Evolutionary conservation across 2,888 invertebrate species (phyloP).

Genomic region (Ophioninae sp.): DNA sequence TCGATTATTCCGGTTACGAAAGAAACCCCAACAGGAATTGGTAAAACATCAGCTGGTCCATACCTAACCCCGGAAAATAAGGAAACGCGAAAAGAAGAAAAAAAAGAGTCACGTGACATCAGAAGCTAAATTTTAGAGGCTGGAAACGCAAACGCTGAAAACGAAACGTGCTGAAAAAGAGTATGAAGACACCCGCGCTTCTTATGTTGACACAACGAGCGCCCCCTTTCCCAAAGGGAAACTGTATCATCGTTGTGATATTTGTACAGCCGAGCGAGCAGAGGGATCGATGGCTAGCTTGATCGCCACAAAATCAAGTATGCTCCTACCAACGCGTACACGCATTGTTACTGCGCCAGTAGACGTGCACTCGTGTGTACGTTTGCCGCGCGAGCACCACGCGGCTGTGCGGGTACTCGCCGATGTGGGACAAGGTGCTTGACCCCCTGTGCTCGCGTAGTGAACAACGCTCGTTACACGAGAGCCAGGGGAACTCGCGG

Average conservation of each 20-base stretch:
- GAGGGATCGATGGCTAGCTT: not conserved
- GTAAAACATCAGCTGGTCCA: too few relatives aligned
- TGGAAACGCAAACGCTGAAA: too few relatives aligned
- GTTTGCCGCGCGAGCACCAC: not conserved
- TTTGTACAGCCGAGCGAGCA: slow-evolving; percentile 53
- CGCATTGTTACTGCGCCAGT: not conserved
- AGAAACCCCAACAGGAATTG: too few relatives aligned
- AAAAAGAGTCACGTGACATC: too few relatives aligned
- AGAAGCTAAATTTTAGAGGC: too few relatives aligned
- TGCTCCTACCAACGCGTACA: slow-evolving; percentile 8
- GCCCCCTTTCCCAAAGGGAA: slow-evolving; percentile 5
- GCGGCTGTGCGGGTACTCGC: slow-evolving; percentile 10
- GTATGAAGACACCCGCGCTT: too few relatives aligned
- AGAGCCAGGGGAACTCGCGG: slow-evolving; percentile 32
- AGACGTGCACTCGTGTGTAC: slow-evolving; percentile 1
- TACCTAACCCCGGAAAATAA: too few relatives aligned
- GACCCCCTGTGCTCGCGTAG: slow-evolving; percentile 42
- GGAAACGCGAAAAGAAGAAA: too few relatives aligned
- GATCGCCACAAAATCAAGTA: slow-evolving; percentile 39
- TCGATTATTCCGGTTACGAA: too few relatives aligned
- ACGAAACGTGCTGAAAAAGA: too few relatives aligned
- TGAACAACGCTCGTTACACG: slow-evolving; percentile 25
- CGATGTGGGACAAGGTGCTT: slow-evolving; percentile 61
- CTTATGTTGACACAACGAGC: too few relatives aligned
- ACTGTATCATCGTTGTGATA: slow-evolving; percentile 40